These are phyloP conservation scores for Leptopilina drosophilae DNA, from an alignment of 2,888 invertebrate genomes.

Conservation along the genomic window DNA sequence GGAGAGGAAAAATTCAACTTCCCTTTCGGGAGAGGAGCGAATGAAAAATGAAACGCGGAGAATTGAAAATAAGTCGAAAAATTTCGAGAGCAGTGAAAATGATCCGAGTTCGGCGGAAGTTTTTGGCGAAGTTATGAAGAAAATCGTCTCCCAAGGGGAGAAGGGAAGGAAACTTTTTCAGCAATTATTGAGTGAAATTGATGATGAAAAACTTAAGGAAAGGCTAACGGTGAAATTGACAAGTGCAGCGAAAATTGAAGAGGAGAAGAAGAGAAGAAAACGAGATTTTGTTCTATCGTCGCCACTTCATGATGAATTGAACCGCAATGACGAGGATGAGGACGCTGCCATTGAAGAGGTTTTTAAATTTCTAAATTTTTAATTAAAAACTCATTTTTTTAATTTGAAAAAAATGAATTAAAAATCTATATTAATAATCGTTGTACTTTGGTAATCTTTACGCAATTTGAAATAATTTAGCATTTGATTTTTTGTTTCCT, in stretches of 20 bases:
- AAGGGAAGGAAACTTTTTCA: conserved; percentile 80
- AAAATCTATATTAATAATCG: too few relatives aligned
- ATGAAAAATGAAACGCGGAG: not conserved
- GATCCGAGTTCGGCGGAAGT: conserved; percentile 78
- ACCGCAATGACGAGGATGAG: conserved; percentile 81
- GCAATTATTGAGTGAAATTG: conserved; percentile 78
- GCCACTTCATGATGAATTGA: conserved; percentile 78
- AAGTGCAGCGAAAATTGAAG: conserved; percentile 76
- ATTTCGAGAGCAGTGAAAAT: not conserved
- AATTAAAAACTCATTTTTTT: too few relatives aligned
- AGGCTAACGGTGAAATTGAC: conserved; percentile 72
- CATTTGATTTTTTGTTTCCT: too few relatives aligned
- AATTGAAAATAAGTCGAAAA: not conserved
- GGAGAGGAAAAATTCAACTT: not conserved
- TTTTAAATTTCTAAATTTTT: too few relatives aligned
- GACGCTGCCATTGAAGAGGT: conserved; percentile 84
- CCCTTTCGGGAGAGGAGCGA: not conserved
- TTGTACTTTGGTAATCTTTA: too few relatives aligned
- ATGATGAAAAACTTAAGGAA: conserved; percentile 55
- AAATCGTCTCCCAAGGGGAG: conserved; percentile 80
- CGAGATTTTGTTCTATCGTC: conserved; percentile 79
- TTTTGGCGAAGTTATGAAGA: conserved; percentile 80
- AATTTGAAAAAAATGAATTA: too few relatives aligned
- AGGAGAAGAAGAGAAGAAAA: conserved; percentile 74
- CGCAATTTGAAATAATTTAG: too few relatives aligned